A percentile compares a stretch with the other conserved stretches of the same genome.
phyloP scores from a whole-genome alignment of 2,113 vertebrate genomes.

The Perccottus glenii region DNA sequence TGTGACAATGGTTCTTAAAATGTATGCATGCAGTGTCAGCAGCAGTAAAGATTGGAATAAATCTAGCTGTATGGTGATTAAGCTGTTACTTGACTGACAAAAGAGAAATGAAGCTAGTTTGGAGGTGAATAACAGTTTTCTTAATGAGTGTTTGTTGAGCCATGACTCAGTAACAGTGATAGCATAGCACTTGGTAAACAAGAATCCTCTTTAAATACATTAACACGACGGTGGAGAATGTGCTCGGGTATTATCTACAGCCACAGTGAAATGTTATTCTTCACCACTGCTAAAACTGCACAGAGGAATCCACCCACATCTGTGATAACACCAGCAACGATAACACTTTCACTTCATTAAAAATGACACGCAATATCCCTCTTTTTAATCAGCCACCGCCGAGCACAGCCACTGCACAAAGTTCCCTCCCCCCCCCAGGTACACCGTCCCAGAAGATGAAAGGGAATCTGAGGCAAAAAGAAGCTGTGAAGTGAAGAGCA shows the following conservation, averaged over 20 bases:
- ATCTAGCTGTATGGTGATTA: background rate
- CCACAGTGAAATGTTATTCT: conserved; percentile 19
- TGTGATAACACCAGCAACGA: conserved; percentile 23
- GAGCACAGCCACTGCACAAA: conserved; percentile 11
- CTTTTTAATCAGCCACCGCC: conserved; percentile 22
- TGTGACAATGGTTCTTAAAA: too few species aligned
- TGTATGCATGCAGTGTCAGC: background rate
- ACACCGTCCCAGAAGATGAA: conserved; percentile 23
- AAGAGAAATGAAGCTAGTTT: background rate
- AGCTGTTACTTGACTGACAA: background rate
- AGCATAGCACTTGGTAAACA: conserved; percentile 1
- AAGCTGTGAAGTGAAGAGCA: conserved; percentile 33
- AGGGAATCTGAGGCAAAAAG: conserved; percentile 36
- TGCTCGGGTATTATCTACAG: conserved; percentile 14
- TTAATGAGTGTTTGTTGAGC: conserved; percentile 4
- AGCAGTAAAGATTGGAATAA: background rate
- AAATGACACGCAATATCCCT: conserved; percentile 30
- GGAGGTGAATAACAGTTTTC: conserved; percentile 4
- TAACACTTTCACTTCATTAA: conserved; percentile 40
- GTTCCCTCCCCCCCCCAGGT: conserved; percentile 18
- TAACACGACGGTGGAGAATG: too few species aligned
- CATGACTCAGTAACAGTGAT: background rate
- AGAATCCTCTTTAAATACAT: conserved; percentile 2
- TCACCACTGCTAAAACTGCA: conserved; percentile 32
- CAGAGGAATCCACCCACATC: conserved; percentile 25